Percentiles rank a stretch among this genome's conserved stretches.
These are phyloP conservation scores for Gambusia affinis DNA, from an alignment of 2,113 vertebrate genomes.

Conservation along the genomic window DNA sequence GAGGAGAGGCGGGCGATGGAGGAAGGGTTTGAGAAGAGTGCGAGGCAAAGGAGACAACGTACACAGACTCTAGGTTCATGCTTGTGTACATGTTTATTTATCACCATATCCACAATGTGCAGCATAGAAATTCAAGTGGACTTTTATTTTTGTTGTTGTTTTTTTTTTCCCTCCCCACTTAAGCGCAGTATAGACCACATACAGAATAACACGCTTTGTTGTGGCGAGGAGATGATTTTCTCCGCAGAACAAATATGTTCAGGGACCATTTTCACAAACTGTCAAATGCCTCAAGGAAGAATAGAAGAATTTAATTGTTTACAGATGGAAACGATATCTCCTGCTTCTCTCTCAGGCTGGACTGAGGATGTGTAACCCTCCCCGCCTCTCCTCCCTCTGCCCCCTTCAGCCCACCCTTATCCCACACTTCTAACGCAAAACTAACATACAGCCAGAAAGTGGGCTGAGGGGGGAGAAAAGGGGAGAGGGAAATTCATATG, in stretches of 20 bases:
- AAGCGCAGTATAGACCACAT: constrained; percentile 21
- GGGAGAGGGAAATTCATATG: constrained; percentile 56
- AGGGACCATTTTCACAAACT: constrained; percentile 55
- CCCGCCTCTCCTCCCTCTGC: background rate
- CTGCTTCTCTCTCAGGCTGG: constrained; percentile 56
- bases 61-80: constrained; percentile 66
- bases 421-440: constrained; percentile 69
- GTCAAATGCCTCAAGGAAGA: constrained; percentile 58
- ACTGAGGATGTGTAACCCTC: constrained; percentile 50
- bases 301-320: constrained; percentile 67
- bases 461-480: constrained; percentile 34
- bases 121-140: constrained; percentile 36
- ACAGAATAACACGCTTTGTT: constrained; percentile 41
- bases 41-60: constrained; percentile 68
- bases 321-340: constrained; percentile 73
- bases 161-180: constrained; percentile 1
- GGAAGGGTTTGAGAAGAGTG: constrained; percentile 44
- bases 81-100: constrained; percentile 70
- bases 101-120: constrained; percentile 36
- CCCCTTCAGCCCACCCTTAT: background rate
- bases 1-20: constrained; percentile 61
- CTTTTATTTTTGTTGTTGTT: constrained; percentile 2
- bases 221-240: constrained; percentile 36
- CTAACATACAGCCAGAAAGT: constrained; percentile 75
- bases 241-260: constrained; percentile 42